A percentile compares a stretch with the other conserved stretches of the same genome.
These are phyloP conservation scores for Seira musarum DNA, from an alignment of 2,888 invertebrate species.

Conservation along the genomic window DNA sequence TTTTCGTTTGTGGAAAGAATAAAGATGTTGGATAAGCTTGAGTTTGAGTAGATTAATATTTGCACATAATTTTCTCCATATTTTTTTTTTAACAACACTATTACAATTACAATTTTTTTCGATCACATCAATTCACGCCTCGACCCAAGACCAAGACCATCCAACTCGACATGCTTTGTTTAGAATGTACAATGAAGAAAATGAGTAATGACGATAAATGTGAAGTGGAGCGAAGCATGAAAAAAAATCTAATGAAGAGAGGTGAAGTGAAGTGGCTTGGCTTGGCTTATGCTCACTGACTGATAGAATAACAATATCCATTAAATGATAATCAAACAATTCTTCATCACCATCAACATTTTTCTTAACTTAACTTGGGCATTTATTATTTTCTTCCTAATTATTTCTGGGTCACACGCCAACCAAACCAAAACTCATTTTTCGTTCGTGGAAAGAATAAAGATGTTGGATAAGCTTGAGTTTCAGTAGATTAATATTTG, in stretches of 20 bases:
- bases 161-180: background rate
- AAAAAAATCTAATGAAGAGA: too few species aligned
- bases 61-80: background rate
- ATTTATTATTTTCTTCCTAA: conserved; percentile 21
- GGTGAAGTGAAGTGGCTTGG: background rate
- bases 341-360: background rate
- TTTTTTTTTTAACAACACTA: too few species aligned
- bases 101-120: background rate
- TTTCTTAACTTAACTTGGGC: background rate
- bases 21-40: background rate
- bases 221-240: too few species aligned
- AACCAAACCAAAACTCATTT: conserved; percentile 19
- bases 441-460: background rate
- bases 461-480: background rate
- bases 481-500: background rate
- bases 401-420: conserved; percentile 59
- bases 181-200: background rate
- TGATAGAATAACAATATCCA: background rate
- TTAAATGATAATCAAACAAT: background rate
- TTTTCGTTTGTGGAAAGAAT: background rate
- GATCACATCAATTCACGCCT: background rate
- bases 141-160: background rate
- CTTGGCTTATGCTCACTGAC: background rate
- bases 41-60: background rate
- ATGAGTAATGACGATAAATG: background rate